Evolutionary conservation across 2,113 vertebrate genomes (phyloP), one percentile per base, ranked within the genome.

Genomic region (Nibea coibor): DNA sequence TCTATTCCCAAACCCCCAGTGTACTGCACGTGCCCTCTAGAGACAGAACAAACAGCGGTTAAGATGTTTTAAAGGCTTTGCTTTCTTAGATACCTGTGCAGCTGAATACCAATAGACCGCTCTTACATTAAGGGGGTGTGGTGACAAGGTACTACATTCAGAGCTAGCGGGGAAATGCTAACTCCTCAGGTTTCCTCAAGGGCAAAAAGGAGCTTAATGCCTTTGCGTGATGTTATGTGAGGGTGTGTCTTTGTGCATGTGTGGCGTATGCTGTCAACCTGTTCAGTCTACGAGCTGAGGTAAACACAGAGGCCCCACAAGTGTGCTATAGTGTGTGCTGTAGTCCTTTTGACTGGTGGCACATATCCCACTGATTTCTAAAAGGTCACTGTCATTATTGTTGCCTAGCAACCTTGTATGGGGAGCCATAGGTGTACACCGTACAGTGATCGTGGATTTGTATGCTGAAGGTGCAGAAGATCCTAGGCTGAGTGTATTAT

Each of bases 321-420:
- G 87, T 87, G 81, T 65, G 68, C 76, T 56, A 15, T 61, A 75
- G 76, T 75, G 75, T 85, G 78, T 51, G 84, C 82, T 72, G 24
- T 70, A 76, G 82, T 84, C 90, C 83, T 86, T 91, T 86, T 67
- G 20, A 86, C 85, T 82, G 54, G 87, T 86, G 87, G 87, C 75
- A 85, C 90, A 72, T 65, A 91, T 88, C 91, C 93, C 87, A 82
- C 91, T 93, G 94, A 93, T 93, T 93, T 94, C 91, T 87, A 88
- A 95, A 95, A 95, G 95, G 95, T 95, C 95, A 95, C 91, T 93
- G 89, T 95, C 93, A 93, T 94, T 95, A 94, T 93, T 94, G 95
- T 95, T 95, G 95, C 95, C 91, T 92, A 94, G 95, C 95, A 95
- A 95, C 95, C 89, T 73, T 67, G 81, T 82, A 86, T 80, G 86